phyloP scores from a whole-genome alignment of 2,888 invertebrate genomes.

The Eumacrocentrus americanus region DNA sequence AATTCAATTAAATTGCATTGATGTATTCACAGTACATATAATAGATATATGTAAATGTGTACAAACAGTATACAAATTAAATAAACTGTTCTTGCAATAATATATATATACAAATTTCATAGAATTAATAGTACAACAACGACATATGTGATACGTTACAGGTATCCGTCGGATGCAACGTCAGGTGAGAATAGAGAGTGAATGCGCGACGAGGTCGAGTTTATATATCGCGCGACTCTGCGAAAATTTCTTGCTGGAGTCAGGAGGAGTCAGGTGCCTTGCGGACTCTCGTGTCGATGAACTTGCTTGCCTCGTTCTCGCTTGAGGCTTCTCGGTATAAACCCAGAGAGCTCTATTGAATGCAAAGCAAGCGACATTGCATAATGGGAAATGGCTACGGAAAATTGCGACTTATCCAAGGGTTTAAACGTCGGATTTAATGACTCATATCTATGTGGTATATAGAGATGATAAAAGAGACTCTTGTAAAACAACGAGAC shows the following conservation, averaged over 20 bases:
- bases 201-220: slow-evolving; percentile 18
- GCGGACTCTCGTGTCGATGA: slow-evolving; percentile 45
- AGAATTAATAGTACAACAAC: no score
- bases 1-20: no score
- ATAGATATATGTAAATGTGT: no score
- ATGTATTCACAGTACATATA: no score
- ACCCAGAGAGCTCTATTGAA: slow-evolving; percentile 38
- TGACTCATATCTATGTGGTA: no score
- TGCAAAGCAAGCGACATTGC: slow-evolving; percentile 46
- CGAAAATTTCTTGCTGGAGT: slow-evolving; percentile 41
- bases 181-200: neutral
- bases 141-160: no score
- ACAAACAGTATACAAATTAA: no score
- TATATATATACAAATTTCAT: no score
- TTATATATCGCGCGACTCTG: slow-evolving; percentile 38
- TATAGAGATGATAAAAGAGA: no score
- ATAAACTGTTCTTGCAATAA: no score
- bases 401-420: slow-evolving; percentile 23
- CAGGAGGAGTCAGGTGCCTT: slow-evolving; percentile 35
- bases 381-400: slow-evolving; percentile 37
- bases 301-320: slow-evolving; percentile 36
- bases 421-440: no score
- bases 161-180: neutral
- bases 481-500: no score
- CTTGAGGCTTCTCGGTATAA: slow-evolving; percentile 39